These are phyloP conservation scores for Pachycephus smyrnensis DNA, from an alignment of 2,888 invertebrate species.

Conservation along the genomic window DNA sequence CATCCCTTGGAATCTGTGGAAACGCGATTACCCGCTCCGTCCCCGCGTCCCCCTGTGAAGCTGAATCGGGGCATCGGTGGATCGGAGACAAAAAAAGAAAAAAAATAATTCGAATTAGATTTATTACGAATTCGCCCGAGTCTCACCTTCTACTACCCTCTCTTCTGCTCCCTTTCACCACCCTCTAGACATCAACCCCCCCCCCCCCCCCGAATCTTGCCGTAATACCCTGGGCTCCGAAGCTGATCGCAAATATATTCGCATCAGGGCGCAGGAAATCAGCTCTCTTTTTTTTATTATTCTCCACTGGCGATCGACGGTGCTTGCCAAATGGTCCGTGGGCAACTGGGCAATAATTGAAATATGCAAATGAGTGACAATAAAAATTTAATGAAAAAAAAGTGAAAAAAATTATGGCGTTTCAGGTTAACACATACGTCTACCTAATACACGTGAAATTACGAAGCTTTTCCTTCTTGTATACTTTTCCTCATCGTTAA, in stretches of 20 bases:
- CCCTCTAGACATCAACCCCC: background rate
- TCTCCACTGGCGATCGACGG: background rate
- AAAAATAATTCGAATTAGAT: background rate
- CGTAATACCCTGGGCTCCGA: background rate
- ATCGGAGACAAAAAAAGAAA: background rate
- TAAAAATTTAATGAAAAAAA: background rate
- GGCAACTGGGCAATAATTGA: background rate
- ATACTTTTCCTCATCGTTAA: no score
- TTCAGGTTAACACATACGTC: background rate
- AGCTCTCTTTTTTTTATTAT: background rate
- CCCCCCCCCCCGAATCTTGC: background rate
- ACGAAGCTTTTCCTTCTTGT: background rate
- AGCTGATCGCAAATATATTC: background rate
- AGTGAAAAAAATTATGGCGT: background rate
- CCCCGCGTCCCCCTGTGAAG: background rate
- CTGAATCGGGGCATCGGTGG: background rate
- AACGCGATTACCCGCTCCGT: background rate
- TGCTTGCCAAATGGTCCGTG: background rate
- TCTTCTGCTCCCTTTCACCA: background rate
- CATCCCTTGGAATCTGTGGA: background rate
- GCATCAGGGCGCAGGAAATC: background rate
- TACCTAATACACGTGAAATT: background rate
- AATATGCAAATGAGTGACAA: background rate
- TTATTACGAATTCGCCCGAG: background rate
- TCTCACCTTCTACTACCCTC: background rate